Conservation (phyloP, 1,140 invertebrate genomes). For the Lordiphosa collinella region DNA sequence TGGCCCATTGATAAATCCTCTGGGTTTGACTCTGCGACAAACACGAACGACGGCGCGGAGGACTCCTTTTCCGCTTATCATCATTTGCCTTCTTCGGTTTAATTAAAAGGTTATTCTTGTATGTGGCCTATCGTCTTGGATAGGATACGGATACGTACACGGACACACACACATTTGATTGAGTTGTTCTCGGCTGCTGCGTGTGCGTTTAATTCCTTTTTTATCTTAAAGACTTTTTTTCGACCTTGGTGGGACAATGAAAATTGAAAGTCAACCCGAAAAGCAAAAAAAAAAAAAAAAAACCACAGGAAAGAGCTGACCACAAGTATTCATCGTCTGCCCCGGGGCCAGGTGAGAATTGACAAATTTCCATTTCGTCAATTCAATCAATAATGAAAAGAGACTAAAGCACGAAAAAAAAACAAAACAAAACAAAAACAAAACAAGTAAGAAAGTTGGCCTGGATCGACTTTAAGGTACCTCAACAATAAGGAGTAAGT, state of each 20-base stretch:
- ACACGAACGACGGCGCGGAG: slow-evolving; percentile 50
- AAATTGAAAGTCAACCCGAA: slow-evolving; percentile 65
- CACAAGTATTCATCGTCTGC: slow-evolving; percentile 43
- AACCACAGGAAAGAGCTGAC: slow-evolving; percentile 19
- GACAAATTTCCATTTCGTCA: slow-evolving; percentile 76
- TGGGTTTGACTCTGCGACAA: slow-evolving; percentile 41
- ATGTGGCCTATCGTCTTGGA: slow-evolving; percentile 27
- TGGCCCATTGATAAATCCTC: slow-evolving; percentile 14
- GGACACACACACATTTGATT: slow-evolving; percentile 33
- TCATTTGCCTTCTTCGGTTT: slow-evolving; percentile 61
- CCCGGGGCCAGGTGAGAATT: slow-evolving; percentile 61
- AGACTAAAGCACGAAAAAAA: not conserved
- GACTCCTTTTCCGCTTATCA: slow-evolving; percentile 32
- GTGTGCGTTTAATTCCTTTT: slow-evolving; percentile 7
- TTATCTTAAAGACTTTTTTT: slow-evolving; percentile 70
- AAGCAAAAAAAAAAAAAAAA: slow-evolving; percentile 6
- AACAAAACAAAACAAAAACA: not conserved
- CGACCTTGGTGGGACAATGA: slow-evolving; percentile 27
- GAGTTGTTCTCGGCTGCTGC: slow-evolving; percentile 31
- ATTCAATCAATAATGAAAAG: slow-evolving; percentile 54
- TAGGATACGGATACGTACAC: slow-evolving; percentile 22
- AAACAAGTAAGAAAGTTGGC: slow-evolving; percentile 5
- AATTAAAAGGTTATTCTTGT: slow-evolving; percentile 79
- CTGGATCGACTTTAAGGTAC: not conserved
- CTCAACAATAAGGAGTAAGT: no score